Conservation (phyloP, 1,140 invertebrate genomes). For the Probaryconus sp. region DNA sequence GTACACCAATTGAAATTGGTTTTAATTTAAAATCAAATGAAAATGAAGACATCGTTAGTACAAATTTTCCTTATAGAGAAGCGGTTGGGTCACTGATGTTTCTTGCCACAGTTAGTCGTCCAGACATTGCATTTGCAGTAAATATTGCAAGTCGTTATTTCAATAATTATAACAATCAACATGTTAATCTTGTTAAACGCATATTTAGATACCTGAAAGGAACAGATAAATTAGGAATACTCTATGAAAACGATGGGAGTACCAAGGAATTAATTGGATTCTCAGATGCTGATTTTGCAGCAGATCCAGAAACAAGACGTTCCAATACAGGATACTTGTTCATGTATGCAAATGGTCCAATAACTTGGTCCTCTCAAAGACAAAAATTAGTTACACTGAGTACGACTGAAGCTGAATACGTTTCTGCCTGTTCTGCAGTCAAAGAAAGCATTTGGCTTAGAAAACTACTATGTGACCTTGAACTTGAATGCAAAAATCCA, state of each 20-base stretch:
- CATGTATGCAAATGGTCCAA: background rate
- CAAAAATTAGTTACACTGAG: constrained; percentile 11
- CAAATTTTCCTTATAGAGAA: background rate
- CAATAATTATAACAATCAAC: background rate
- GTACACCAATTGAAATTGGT: background rate
- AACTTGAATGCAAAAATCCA: no score
- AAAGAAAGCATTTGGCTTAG: constrained; percentile 14
- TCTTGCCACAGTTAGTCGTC: background rate
- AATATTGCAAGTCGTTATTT: background rate
- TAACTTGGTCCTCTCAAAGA: background rate
- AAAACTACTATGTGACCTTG: background rate
- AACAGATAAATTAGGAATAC: background rate
- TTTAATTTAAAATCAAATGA: background rate
- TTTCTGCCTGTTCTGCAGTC: background rate
- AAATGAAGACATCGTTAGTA: background rate
- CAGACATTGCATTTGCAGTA: background rate
- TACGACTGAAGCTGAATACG: constrained; percentile 26
- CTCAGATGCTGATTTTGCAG: background rate
- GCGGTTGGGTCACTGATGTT: background rate
- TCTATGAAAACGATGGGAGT: background rate
- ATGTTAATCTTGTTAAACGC: background rate
- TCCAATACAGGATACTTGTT: background rate
- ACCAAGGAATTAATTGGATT: background rate
- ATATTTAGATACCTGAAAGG: background rate
- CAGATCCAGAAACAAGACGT: background rate